These are phyloP conservation scores for Muscicapa comitata DNA, from an alignment of 2,797 vertebrate genomes.

Conservation along the genomic window DNA sequence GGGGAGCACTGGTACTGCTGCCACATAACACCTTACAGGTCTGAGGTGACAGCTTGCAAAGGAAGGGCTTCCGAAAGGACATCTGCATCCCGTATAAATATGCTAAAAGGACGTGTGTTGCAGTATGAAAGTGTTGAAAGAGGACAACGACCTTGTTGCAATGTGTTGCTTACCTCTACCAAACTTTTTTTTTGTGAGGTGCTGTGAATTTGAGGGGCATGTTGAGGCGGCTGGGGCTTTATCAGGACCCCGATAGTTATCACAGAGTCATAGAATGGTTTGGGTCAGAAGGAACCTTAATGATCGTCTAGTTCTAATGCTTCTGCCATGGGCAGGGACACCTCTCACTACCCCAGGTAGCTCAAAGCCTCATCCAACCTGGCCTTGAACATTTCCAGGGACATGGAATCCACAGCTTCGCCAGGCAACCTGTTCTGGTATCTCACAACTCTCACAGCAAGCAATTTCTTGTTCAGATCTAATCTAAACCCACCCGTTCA, in stretches of 20 bases:
- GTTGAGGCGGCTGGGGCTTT: accelerated
- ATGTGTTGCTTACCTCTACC: background rate
- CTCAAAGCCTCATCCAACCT: background rate
- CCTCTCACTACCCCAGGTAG: background rate
- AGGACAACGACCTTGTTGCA: background rate
- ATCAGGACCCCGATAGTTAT: background rate
- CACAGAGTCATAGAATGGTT: background rate
- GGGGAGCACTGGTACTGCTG: too few species aligned
- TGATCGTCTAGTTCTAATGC: background rate
- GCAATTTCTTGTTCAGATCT: background rate
- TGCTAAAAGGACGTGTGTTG: accelerated
- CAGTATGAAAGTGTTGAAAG: background rate
- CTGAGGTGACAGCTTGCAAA: background rate
- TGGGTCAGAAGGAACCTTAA: background rate
- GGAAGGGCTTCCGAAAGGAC: background rate
- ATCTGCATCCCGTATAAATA: accelerated
- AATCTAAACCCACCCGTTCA: background rate
- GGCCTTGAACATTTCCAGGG: background rate
- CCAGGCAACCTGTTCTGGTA: background rate
- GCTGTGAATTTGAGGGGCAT: too few species aligned
- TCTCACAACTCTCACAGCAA: background rate
- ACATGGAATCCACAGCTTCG: accelerated
- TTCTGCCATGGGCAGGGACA: background rate
- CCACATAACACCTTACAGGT: accelerated
- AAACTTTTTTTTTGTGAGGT: background rate